Base-by-base conservation (phyloP, 2,888 invertebrate genomes). In the Apamea sordens region DNA sequence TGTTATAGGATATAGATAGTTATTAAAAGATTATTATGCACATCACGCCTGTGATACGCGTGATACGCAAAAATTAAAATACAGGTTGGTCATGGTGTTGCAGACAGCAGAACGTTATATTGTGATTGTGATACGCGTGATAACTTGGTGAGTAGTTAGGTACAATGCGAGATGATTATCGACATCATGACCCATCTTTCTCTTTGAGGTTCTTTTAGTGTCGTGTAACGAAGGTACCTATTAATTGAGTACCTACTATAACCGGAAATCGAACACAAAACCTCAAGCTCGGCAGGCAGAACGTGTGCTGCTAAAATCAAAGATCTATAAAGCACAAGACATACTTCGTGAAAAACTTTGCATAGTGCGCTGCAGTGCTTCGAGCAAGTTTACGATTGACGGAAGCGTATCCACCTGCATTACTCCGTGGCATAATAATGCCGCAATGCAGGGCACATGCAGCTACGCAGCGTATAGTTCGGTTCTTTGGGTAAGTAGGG, bases 391-490 rank as follows among this genome's bases (percentile, higher is more conserved):
- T 47, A 61, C 65, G 53, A 53, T 36, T 53, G 24, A 59, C 50
- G 44, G 47, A 41, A 70, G 18, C 6, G 15, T 65, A 50, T 74
- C 50, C 18, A 44, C 32, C 59, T 72, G 56, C 32, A n/a, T 68
- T 44, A 63, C n/a, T 65, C 32, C 47, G 28, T 32, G 13, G 44
- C 7, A 32, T 73, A 50, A 53, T 53, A 59, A 59, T 50, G 32
- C 72, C 44, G 80, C 85, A 82, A 53, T 82, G 82, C 82, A 79
- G 67, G 21, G 13, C 50, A 63, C 32, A 79, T 63, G 63, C 36
- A 24, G 59, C 21, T 67, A 24, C 56, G 56, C 56, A 47, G 24
- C 2, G 13, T 21, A 59, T 65, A 81, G 28, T 41, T 76, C 36
- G 65, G 24, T 70, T 71, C 53, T 13, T 67, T 59, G 8, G 24